Evolutionary conservation across 2,888 invertebrate species (phyloP), one percentile per base, ranked within the genome.

Genomic region (Lasioglossum calceatum): DNA sequence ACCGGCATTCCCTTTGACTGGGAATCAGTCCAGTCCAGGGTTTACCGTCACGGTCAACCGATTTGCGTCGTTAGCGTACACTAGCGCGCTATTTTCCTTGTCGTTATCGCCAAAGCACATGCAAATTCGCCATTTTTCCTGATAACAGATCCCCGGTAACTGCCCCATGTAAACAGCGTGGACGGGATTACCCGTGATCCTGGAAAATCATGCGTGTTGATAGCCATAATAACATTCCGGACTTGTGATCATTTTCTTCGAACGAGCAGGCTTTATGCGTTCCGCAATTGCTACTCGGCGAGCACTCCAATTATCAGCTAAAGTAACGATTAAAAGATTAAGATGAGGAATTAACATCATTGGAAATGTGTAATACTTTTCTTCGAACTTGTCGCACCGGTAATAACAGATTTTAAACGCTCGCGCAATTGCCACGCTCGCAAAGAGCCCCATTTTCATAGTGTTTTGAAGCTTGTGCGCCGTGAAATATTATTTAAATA

Each of bases 111-210:
- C 23, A 23, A 12, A n/a, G 12, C n/a, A 4, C 58, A 58, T n/a
- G n/a, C 58, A 58, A n/a, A 58, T 58, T 58, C 23, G n/a, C 58
- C n/a, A 58, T 58, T 58, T 58, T n/a, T 58, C n/a, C 58, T 58
- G 58, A 58, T 58, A 58, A n/a, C 10, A 4, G 10, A 54, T 54
- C 8, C 23, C 54, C 8, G 54, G 8, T 54, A 10, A 8, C 23
- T 2, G 23, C 3, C 54, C 54, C 23, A 8, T 23, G 54, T 54
- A 8, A 54, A 54, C 23, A 54, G 54, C 19, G 50, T 50, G 50
- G 19, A 19, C 8, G 12, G 12, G 12, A 58, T n/a, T n/a, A 58
- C n/a, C 12, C n/a, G n/a, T n/a, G n/a, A 58, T 58, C 58, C 54
- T 23, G 54, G 54, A 54, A 54, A 54, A 23, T 54, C 54, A 23